Conservation (phyloP, 2,888 invertebrate species). For the Synergus umbraculus region DNA sequence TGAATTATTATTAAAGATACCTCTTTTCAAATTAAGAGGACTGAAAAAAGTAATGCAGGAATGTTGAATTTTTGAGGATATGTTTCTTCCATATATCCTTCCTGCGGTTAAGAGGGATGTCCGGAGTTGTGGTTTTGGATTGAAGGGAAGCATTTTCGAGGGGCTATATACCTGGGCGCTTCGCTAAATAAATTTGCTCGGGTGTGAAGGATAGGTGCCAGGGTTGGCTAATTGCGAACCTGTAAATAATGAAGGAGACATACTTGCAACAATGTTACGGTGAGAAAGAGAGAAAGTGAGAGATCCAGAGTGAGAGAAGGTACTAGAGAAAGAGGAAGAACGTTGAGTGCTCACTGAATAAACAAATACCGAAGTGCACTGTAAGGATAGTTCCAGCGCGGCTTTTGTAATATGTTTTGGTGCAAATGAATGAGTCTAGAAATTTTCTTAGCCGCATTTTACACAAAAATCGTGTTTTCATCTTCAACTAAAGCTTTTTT, state of each 20-base stretch:
- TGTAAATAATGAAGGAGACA: slow-evolving; percentile 70
- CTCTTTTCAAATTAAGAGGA: too few species aligned
- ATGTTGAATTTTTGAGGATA: too few species aligned
- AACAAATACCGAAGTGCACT: slow-evolving; percentile 72
- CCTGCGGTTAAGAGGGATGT: slow-evolving; percentile 32
- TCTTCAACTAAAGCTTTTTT: neutral
- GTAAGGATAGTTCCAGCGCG: neutral
- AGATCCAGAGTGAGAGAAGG: slow-evolving; percentile 18
- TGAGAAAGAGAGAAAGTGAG: neutral
- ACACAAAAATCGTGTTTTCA: neutral
- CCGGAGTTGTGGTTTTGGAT: slow-evolving; percentile 44
- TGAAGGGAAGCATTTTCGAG: neutral
- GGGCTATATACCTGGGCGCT: slow-evolving; percentile 55
- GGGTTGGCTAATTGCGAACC: slow-evolving; percentile 71
- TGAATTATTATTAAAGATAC: too few species aligned
- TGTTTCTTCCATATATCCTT: too few species aligned
- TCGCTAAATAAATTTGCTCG: slow-evolving; percentile 69
- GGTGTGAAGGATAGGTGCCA: slow-evolving; percentile 73
- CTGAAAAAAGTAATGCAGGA: too few species aligned
- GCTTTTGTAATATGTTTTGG: neutral
- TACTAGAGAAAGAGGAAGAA: slow-evolving; percentile 46
- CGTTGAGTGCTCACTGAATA: slow-evolving; percentile 75
- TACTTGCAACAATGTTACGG: slow-evolving; percentile 38
- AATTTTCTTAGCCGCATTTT: neutral
- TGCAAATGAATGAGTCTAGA: neutral